A percentile compares a stretch with the other conserved stretches of the same genome.
Conservation (phyloP, 2,797 vertebrate species). For the Ficedula albicollis region DNA sequence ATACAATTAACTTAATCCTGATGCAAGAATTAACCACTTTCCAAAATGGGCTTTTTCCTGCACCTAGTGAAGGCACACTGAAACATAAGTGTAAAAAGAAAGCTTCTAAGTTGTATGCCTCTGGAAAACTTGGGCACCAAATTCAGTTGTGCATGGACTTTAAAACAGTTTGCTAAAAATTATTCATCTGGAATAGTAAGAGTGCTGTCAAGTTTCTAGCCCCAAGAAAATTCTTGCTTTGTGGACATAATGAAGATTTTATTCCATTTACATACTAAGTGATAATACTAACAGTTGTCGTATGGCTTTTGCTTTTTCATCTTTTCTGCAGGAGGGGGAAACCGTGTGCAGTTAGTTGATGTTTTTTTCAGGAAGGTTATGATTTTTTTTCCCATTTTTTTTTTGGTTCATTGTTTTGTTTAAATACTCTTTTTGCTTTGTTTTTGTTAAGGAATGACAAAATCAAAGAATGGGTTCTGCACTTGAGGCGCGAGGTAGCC, state of each 20-base stretch:
- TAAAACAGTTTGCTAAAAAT: neutral
- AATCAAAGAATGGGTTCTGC: neutral
- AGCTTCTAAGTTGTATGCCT: neutral
- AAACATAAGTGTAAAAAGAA: neutral
- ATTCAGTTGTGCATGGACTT: neutral
- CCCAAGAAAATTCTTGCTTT: neutral
- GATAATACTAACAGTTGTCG: neutral
- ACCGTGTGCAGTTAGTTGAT: neutral
- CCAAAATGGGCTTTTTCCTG: neutral
- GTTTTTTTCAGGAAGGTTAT: neutral
- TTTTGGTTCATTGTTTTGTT: neutral
- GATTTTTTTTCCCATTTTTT: accelerated
- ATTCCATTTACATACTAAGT: neutral
- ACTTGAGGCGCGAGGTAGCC: neutral
- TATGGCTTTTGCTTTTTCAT: neutral
- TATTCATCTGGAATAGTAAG: neutral
- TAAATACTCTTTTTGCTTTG: neutral
- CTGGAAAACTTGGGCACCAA: neutral
- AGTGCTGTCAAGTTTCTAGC: neutral
- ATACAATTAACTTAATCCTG: neutral
- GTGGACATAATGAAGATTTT: neutral
- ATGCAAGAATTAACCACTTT: neutral
- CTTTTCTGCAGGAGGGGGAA: neutral
- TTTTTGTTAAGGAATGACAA: neutral
- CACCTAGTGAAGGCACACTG: neutral